Evolutionary conservation across 1,140 invertebrate genomes (phyloP).

Genomic region (Fragariocoptes setiger): DNA sequence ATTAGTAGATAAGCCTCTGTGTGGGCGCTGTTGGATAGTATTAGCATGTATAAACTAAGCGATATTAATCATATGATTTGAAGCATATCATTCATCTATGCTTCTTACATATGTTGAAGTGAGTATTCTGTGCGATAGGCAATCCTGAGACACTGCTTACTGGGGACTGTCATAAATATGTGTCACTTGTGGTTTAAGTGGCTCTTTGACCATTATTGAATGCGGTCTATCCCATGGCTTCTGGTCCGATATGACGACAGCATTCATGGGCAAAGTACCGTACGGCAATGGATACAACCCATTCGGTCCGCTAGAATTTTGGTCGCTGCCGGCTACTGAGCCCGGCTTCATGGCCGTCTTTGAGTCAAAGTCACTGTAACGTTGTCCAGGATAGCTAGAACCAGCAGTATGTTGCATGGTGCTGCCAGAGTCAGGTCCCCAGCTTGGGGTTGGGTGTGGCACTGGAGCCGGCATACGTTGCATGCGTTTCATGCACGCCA

Average conservation of each 20-base stretch:
- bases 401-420: too few species aligned
- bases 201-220: constrained; percentile 1
- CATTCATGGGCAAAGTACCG: constrained; percentile 5
- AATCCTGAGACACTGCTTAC: too few species aligned
- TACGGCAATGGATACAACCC: constrained; percentile 7
- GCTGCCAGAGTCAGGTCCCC: not conserved
- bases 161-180: constrained; percentile 8
- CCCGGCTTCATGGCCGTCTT: constrained; percentile 4
- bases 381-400: constrained; percentile 3
- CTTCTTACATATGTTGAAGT: too few species aligned
- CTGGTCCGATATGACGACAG: constrained; percentile 1
- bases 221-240: constrained; percentile 5
- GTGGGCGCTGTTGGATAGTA: too few species aligned
- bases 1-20: too few species aligned
- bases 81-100: too few species aligned
- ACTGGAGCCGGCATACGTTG: not conserved
- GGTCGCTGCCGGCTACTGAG: not conserved
- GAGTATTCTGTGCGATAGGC: too few species aligned
- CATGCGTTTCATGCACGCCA: not conserved
- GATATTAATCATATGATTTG: too few species aligned
- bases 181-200: not conserved
- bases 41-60: too few species aligned
- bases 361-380: constrained; percentile 7
- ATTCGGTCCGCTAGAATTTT: not conserved
- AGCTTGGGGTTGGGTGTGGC: not conserved